Percentiles rank a stretch among this genome's conserved stretches.
Conservation (phyloP, 1,140 invertebrate species). For the Anoplolepis gracilipes region DNA sequence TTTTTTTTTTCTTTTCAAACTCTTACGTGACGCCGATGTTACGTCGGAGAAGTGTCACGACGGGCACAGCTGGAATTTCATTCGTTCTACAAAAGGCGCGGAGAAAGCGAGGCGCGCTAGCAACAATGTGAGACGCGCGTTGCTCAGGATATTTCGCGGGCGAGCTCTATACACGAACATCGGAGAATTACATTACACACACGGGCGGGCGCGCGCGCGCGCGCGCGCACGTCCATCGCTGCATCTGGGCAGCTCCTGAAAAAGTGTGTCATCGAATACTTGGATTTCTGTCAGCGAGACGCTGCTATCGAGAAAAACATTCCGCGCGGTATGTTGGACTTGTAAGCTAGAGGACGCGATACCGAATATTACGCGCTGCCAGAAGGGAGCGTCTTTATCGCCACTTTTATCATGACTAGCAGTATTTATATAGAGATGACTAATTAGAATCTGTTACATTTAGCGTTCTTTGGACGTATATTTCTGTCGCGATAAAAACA, state of each 20-base stretch:
- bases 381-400: neutral
- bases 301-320: neutral
- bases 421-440: neutral
- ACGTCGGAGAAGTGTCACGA: constrained; percentile 46
- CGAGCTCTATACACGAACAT: neutral
- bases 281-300: neutral
- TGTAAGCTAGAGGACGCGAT: neutral
- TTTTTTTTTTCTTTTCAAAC: neutral
- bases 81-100: constrained; percentile 62
- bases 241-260: constrained; percentile 31
- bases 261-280: constrained; percentile 55
- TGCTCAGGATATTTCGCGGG: constrained; percentile 52
- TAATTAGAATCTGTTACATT: constrained; percentile 29
- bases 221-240: constrained; percentile 12
- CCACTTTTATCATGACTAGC: neutral
- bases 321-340: neutral
- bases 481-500: neutral
- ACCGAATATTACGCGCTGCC: neutral
- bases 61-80: constrained; percentile 51
- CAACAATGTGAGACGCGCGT: constrained; percentile 53
- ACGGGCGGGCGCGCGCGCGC: no score
- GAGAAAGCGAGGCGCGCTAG: constrained; percentile 50
- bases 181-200: constrained; percentile 34
- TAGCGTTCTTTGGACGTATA: neutral
- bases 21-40: constrained; percentile 3